Evolutionary conservation across 1,140 invertebrate species (phyloP).

Genomic region (Thaumetopoea pityocampa): DNA sequence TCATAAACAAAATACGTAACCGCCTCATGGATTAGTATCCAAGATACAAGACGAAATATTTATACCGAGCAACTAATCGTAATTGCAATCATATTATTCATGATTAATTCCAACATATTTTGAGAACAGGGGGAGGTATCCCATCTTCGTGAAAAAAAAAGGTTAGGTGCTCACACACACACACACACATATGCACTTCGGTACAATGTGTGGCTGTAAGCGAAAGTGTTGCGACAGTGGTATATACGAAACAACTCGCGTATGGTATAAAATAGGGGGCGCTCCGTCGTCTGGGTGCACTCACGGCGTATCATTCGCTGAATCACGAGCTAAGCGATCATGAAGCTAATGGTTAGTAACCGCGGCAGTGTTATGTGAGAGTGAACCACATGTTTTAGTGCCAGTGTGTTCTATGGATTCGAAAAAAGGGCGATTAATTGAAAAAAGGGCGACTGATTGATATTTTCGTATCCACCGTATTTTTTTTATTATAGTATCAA

Average conservation of each 20-base stretch:
- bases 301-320: slow-evolving; percentile 63
- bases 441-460: slow-evolving; percentile 11
- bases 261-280: slow-evolving; percentile 58
- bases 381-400: slow-evolving; percentile 18
- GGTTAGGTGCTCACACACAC: slow-evolving; percentile 42
- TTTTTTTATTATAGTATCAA: not conserved
- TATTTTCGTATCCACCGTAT: slow-evolving; percentile 1
- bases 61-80: too few species aligned
- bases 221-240: slow-evolving; percentile 64
- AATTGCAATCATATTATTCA: too few species aligned
- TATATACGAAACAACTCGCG: slow-evolving; percentile 52
- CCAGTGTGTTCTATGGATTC: slow-evolving; percentile 6
- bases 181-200: slow-evolving; percentile 31
- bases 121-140: too few species aligned
- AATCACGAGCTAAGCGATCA: slow-evolving; percentile 60
- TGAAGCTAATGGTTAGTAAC: slow-evolving; percentile 71
- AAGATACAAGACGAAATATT: too few species aligned
- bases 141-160: slow-evolving; percentile 39
- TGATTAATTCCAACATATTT: too few species aligned
- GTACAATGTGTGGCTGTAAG: too few species aligned
- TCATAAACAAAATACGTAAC: too few species aligned
- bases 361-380: too few species aligned
- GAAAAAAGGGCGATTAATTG: slow-evolving; percentile 2
- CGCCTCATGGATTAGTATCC: too few species aligned
- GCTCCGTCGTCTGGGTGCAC: slow-evolving; percentile 37